Conservation (phyloP, 2,113 vertebrate species). For the Pica pica region DNA sequence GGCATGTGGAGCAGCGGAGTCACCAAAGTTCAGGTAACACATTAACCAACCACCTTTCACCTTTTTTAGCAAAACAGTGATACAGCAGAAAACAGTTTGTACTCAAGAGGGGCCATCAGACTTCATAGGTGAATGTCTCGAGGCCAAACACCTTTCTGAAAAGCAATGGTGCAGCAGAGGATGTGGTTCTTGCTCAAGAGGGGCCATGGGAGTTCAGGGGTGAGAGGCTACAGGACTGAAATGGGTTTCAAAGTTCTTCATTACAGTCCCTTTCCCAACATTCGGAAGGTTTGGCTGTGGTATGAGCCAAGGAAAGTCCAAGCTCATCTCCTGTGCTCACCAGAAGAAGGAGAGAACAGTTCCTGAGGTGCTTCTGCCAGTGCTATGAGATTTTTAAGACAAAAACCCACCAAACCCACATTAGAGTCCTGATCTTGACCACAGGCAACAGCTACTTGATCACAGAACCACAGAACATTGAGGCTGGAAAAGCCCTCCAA, state of each 20-base stretch:
- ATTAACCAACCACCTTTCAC: background rate
- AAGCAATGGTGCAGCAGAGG: background rate
- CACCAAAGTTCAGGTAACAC: background rate
- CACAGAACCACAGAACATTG: background rate
- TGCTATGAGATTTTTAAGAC: background rate
- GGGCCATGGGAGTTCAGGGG: background rate
- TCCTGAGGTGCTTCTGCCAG: background rate
- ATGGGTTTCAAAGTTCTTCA: background rate
- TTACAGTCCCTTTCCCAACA: background rate
- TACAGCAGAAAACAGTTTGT: background rate
- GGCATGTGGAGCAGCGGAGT: fast-evolving
- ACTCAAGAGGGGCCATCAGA: background rate
- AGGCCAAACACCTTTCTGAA: background rate
- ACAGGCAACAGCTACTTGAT: background rate
- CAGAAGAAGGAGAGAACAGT: background rate
- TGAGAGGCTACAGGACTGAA: background rate
- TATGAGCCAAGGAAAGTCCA: background rate
- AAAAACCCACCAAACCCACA: background rate
- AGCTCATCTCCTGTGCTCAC: background rate
- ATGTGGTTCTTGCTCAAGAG: background rate
- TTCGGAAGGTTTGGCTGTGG: background rate
- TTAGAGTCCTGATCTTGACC: background rate
- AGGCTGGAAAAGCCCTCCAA: background rate
- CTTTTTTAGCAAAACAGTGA: background rate
- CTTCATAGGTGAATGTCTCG: fast-evolving